Percentiles rank a stretch among this genome's conserved stretches.
phyloP scores from a whole-genome alignment of 2,113 vertebrate genomes.

The Mastomys natalensis region DNA sequence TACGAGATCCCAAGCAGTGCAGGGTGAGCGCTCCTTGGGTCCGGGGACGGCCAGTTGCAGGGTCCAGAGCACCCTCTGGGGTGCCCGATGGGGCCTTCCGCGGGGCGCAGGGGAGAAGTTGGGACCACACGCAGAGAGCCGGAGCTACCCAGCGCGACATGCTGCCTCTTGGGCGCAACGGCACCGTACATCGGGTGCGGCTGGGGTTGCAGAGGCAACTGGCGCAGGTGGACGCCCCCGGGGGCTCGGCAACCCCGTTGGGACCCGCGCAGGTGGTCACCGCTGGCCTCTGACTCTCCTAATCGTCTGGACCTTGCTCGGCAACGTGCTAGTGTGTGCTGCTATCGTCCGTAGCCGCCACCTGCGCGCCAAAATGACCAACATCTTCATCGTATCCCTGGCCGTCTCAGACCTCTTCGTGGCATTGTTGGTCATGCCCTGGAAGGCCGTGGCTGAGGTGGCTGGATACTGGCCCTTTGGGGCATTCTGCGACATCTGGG shows the following conservation, averaged over 20 bases:
- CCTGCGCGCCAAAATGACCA: conserved; percentile 94
- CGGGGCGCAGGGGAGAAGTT: conserved; percentile 42
- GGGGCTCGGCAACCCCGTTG: background rate
- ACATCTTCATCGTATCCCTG: conserved; percentile 95
- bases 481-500: conserved; percentile 95
- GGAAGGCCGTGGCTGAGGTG: conserved; percentile 97
- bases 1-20: background rate
- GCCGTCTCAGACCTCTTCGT: conserved; percentile 96
- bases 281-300: conserved; percentile 92
- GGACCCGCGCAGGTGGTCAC: conserved; percentile 89
- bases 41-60: background rate
- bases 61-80: background rate
- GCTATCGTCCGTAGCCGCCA: conserved; percentile 94
- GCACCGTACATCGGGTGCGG: background rate
- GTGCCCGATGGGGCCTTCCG: conserved; percentile 73
- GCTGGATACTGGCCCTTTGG: conserved; percentile 97
- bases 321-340: conserved; percentile 94
- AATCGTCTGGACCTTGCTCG: conserved; percentile 95
- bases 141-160: conserved; percentile 53
- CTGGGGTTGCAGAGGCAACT: background rate
- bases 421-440: conserved; percentile 97
- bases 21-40: conserved; percentile 29
- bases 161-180: conserved; percentile 62
- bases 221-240: background rate
- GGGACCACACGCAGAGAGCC: background rate